Evolutionary conservation across 2,797 vertebrate genomes (phyloP), one percentile per base, ranked within the genome.

Genomic region (Coilia nasus): DNA sequence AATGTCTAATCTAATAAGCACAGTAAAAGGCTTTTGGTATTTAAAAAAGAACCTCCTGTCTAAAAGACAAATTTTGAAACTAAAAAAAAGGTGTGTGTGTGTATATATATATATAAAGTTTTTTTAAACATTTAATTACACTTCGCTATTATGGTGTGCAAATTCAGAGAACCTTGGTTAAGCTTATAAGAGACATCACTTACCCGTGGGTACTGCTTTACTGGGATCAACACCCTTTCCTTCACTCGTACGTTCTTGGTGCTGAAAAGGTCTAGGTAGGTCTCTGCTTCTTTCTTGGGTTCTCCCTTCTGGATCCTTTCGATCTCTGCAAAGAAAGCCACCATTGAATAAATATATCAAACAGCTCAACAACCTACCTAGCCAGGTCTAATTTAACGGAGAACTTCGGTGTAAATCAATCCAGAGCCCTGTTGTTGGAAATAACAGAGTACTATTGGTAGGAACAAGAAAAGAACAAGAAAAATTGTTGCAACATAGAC

Each of bases 271-370:
- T 99, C 98, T 93, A 99, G 92, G 86, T 99, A 99, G 0, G 96
- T 96, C 28, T 99, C 98, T 0, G 87, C 81, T 0, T 98, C 98
- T 86, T 98, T 99, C 93, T 99, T 99, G 1, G 92, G 87, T 78
- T 98, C 98, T 0, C 97, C 98, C 89, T 98, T 99, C 93, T 99
- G 97, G 89, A 99, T 96, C 93, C 97, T 96, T 81, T 98, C 97
- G 46, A 99, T 99, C 91, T 99, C 98, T 99, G 91, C 6, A 91
- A 87, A 5, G 60, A 15, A 82, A 64, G 50, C 9, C 10, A 85
- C 15, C 41, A 19, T 14, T 2, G 47, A 10, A 14, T 78, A 19
- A 64, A 64, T 21, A 10, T 21, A 10, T 44, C 50, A 2, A 44
- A 21, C 14, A 1, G 6, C 15, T 19, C 21, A 71, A 71, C 25